These are phyloP conservation scores for Lepus americanus DNA, from an alignment of 2,113 vertebrate genomes.

Conservation along the genomic window DNA sequence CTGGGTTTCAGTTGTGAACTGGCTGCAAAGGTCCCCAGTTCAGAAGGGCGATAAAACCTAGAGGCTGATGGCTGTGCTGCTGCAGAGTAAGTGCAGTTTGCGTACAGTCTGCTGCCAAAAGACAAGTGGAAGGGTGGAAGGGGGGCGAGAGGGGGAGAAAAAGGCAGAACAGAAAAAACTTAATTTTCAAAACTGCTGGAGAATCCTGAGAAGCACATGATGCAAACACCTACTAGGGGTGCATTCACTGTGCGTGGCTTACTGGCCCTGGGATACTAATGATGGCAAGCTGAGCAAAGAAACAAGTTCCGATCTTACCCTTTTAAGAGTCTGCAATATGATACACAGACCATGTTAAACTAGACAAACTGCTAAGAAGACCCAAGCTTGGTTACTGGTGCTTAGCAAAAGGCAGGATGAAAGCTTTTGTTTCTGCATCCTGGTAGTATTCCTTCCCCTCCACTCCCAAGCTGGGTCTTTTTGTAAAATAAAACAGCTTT, in stretches of 20 bases:
- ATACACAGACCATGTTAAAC: neutral
- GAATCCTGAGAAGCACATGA: neutral
- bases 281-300: neutral
- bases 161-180: neutral
- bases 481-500: too few species aligned
- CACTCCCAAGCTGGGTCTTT: neutral
- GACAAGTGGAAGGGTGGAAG: neutral
- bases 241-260: neutral
- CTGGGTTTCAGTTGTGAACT: neutral
- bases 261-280: neutral
- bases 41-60: neutral
- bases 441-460: neutral
- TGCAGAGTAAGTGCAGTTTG: neutral
- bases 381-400: too few species aligned
- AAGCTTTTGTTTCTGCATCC: neutral
- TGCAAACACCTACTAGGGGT: fast-evolving
- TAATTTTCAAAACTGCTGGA: neutral
- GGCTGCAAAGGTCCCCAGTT: neutral
- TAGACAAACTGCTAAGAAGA: neutral
- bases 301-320: neutral
- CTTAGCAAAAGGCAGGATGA: neutral
- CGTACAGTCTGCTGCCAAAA: neutral
- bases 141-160: neutral
- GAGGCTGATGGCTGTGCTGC: neutral
- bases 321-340: neutral